Conservation (phyloP, 1,140 invertebrate species). For the Lordiphosa mommai region DNA sequence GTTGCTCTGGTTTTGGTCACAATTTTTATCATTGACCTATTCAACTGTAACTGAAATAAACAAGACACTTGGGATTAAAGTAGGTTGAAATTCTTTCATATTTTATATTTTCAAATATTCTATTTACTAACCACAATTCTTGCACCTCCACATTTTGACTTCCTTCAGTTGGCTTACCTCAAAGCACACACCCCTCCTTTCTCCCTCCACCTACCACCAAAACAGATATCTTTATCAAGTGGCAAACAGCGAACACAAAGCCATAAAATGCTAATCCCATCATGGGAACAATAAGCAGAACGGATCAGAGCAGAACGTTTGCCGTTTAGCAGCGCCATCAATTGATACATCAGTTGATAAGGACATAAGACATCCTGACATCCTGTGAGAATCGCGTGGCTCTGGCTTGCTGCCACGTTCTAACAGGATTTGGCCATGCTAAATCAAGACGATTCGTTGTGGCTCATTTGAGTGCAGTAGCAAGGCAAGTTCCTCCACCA, state of each 20-base stretch:
- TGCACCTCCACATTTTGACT: too few species aligned
- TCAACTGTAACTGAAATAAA: too few species aligned
- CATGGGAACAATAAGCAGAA: constrained; percentile 70
- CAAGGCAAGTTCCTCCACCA: constrained; percentile 1
- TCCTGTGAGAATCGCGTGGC: constrained; percentile 65
- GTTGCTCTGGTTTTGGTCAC: too few species aligned
- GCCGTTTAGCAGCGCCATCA: constrained; percentile 58
- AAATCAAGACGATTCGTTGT: constrained; percentile 70
- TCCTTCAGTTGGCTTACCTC: too few species aligned
- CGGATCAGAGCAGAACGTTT: constrained; percentile 32
- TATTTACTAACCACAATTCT: too few species aligned
- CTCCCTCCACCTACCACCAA: neutral
- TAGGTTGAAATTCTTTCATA: too few species aligned
- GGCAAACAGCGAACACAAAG: constrained; percentile 59
- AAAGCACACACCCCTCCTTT: neutral
- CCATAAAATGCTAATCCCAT: constrained; percentile 76
- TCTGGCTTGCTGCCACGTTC: constrained; percentile 43
- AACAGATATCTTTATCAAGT: constrained; percentile 67
- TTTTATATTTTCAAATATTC: neutral
- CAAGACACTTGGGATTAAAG: too few species aligned
- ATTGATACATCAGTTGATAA: constrained; percentile 72
- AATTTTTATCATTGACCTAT: too few species aligned
- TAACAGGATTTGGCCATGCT: constrained; percentile 76
- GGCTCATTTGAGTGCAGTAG: constrained; percentile 68
- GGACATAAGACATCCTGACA: constrained; percentile 18